phyloP scores from a whole-genome alignment of 2,888 invertebrate genomes.

The Fabriciana adippe region DNA sequence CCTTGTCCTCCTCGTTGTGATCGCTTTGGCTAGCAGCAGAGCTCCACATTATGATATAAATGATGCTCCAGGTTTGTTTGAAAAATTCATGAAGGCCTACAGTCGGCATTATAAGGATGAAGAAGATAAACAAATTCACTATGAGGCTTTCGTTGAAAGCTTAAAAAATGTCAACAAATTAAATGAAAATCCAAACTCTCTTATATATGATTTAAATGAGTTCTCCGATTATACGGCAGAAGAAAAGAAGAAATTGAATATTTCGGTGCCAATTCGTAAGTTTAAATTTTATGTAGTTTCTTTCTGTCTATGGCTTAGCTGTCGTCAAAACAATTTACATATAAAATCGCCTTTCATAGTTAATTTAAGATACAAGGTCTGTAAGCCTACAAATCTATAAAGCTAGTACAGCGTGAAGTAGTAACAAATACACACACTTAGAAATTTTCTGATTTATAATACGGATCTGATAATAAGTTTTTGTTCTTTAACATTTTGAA shows the following conservation, averaged over 20 bases:
- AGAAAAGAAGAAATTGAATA: constrained; percentile 34
- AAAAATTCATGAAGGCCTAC: constrained; percentile 48
- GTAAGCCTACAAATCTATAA: too few relatives aligned
- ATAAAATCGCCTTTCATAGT: too few relatives aligned
- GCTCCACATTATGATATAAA: neutral
- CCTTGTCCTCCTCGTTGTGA: neutral
- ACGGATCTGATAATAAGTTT: too few relatives aligned
- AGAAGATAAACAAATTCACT: constrained; percentile 50
- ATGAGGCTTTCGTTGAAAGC: constrained; percentile 46
- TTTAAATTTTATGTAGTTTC: too few relatives aligned
- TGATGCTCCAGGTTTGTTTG: constrained; percentile 42
- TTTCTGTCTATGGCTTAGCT: too few relatives aligned
- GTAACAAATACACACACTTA: too few relatives aligned
- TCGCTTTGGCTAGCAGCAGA: neutral
- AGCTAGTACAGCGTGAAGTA: too few relatives aligned
- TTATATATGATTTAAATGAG: constrained; percentile 50
- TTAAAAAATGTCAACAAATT: constrained; percentile 48
- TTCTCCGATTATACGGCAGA: constrained; percentile 54
- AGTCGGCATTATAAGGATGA: constrained; percentile 51
- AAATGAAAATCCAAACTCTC: constrained; percentile 24
- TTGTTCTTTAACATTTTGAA: too few relatives aligned
- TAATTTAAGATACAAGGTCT: too few relatives aligned
- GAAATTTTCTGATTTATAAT: too few relatives aligned
- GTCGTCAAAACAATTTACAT: too few relatives aligned
- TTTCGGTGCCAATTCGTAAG: too few relatives aligned